A percentile compares a stretch with the other conserved stretches of the same genome.
Evolutionary conservation across 2,797 vertebrate species (phyloP).

Genomic region (Sphaeramia orbicularis): DNA sequence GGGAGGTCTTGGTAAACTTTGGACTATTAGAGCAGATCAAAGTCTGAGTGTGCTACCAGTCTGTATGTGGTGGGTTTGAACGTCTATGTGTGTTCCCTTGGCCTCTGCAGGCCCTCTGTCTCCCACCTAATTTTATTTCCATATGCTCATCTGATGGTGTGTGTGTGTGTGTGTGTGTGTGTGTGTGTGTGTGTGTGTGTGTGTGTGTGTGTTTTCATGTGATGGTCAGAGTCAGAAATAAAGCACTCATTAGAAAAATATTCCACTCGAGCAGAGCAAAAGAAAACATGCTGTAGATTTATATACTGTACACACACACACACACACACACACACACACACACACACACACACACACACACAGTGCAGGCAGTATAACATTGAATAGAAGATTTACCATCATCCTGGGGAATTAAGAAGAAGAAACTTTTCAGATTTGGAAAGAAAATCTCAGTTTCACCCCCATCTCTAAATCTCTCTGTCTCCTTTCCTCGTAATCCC

Average conservation of each 20-base stretch:
- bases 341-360: slow-evolving; percentile 28
- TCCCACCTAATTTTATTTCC: slow-evolving; percentile 62
- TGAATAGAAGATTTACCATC: slow-evolving; percentile 60
- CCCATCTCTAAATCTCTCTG: slow-evolving; percentile 52
- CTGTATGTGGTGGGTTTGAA: neutral
- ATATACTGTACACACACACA: slow-evolving; percentile 34
- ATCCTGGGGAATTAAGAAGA: slow-evolving; percentile 54
- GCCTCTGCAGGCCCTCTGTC: slow-evolving; percentile 30
- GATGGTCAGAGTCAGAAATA: slow-evolving; percentile 49
- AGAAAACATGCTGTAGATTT: slow-evolving; percentile 67
- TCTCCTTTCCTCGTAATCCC: slow-evolving; percentile 33
- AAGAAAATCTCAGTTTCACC: slow-evolving; percentile 56
- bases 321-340: slow-evolving; percentile 23
- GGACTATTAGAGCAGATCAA: too few relatives aligned
- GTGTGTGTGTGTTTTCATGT: slow-evolving; percentile 26
- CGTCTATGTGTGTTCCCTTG: slow-evolving; percentile 14
- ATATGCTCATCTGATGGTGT: slow-evolving; percentile 56
- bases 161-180: too few relatives aligned
- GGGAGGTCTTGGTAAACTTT: too few relatives aligned
- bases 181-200: slow-evolving; percentile 24
- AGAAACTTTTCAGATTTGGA: slow-evolving; percentile 63
- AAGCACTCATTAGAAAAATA: slow-evolving; percentile 69
- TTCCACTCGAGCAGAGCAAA: slow-evolving; percentile 63
- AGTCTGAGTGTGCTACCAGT: too few relatives aligned
- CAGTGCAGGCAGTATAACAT: too few relatives aligned